Percentiles rank a stretch among this genome's conserved stretches.
These are phyloP conservation scores for Cosmorhoe ocellata DNA, from an alignment of 2,888 invertebrate genomes.

Conservation along the genomic window DNA sequence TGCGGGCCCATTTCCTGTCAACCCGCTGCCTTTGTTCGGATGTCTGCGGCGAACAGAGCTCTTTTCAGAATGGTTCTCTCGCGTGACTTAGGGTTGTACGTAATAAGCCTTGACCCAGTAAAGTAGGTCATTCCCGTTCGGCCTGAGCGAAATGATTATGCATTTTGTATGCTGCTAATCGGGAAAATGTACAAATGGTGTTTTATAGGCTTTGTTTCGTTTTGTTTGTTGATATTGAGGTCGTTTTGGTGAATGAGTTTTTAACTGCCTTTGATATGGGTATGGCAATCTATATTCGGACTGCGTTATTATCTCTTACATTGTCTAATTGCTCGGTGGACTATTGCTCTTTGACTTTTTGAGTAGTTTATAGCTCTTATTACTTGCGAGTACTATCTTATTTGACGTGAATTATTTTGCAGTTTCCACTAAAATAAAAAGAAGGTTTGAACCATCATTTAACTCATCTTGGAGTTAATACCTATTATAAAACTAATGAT, in stretches of 20 bases:
- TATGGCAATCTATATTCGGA: slow-evolving; percentile 7
- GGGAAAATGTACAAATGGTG: slow-evolving; percentile 36
- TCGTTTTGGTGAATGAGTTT: slow-evolving; percentile 16
- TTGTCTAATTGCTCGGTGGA: too few relatives aligned
- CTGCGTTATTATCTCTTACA: neutral
- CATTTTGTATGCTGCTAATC: slow-evolving; percentile 51
- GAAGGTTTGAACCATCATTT: too few relatives aligned
- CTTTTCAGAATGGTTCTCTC: slow-evolving; percentile 36
- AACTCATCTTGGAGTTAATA: too few relatives aligned
- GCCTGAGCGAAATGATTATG: slow-evolving; percentile 48
- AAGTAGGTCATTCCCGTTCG: slow-evolving; percentile 50
- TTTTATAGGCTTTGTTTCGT: slow-evolving; percentile 21
- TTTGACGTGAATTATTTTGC: too few relatives aligned
- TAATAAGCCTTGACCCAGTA: slow-evolving; percentile 48
- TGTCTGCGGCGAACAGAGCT: slow-evolving; percentile 33
- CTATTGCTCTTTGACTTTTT: too few relatives aligned
- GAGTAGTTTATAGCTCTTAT: too few relatives aligned
- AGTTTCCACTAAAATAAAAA: too few relatives aligned
- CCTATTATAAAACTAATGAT: too few relatives aligned
- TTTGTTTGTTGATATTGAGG: slow-evolving; percentile 21
- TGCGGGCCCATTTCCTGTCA: slow-evolving; percentile 36
- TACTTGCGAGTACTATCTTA: too few relatives aligned
- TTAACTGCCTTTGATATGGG: slow-evolving; percentile 14
- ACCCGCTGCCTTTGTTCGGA: slow-evolving; percentile 40
- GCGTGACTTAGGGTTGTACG: slow-evolving; percentile 37